phyloP scores from a whole-genome alignment of 1,140 invertebrate genomes.

The Heliothis subflexa region DNA sequence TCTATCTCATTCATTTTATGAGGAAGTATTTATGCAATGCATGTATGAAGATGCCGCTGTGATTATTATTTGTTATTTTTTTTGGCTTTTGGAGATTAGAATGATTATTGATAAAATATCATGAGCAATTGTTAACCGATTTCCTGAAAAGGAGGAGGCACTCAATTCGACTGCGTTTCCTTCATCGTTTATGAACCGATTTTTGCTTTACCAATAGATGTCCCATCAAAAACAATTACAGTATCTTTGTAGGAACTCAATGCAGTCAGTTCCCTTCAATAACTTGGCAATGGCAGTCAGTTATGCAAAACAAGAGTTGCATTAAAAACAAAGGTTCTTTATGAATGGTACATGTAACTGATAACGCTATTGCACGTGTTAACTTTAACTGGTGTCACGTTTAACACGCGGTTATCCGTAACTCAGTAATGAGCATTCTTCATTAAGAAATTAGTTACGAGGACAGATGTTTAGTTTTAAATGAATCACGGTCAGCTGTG shows the following conservation, averaged over 20 bases:
- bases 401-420: conserved; percentile 12
- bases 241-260: not conserved
- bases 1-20: conserved; percentile 31
- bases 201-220: not conserved
- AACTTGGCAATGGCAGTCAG: not conserved
- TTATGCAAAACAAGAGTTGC: conserved; percentile 31
- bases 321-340: conserved; percentile 43
- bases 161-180: no score
- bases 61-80: not conserved
- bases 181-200: no score
- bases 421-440: not conserved
- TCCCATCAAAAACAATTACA: not conserved
- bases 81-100: not conserved
- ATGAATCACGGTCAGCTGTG: not conserved
- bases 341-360: conserved; percentile 34
- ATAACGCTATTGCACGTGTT: conserved; percentile 43
- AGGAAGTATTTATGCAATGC: conserved; percentile 18
- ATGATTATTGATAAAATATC: not conserved
- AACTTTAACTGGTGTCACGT: conserved; percentile 38
- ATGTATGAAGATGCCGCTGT: conserved; percentile 6
- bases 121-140: no score
- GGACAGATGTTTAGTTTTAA: not conserved
- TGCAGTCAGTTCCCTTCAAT: not conserved
- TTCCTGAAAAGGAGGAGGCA: no score
- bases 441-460: not conserved